Evolutionary conservation across 2,797 vertebrate genomes (phyloP).

Genomic region (Lacerta viridis): DNA sequence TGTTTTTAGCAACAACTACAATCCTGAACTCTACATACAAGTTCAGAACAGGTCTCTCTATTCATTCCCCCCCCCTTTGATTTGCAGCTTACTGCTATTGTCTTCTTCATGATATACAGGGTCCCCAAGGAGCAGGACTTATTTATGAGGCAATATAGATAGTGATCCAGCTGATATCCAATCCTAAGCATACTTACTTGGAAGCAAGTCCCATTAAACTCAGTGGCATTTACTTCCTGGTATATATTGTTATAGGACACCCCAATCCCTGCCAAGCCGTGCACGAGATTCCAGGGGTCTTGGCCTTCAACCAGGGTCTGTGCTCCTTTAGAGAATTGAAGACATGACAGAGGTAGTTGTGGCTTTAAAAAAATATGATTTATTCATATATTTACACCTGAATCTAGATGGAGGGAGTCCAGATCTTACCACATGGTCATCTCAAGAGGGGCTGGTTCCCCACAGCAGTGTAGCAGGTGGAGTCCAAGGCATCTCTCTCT

Average conservation of each 20-base stretch:
- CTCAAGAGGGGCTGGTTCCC: too few relatives aligned
- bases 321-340: too few relatives aligned
- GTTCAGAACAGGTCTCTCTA: conserved; percentile 51
- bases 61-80: neutral
- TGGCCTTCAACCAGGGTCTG: too few relatives aligned
- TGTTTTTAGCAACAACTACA: conserved; percentile 58
- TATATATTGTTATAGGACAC: neutral
- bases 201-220: neutral
- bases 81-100: conserved; percentile 16
- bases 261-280: too few relatives aligned
- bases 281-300: too few relatives aligned
- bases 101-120: neutral
- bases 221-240: neutral
- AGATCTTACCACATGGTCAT: too few relatives aligned
- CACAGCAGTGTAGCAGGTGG: too few relatives aligned
- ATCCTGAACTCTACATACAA: conserved; percentile 48
- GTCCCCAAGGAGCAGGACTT: conserved; percentile 25
- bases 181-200: neutral
- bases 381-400: too few relatives aligned
- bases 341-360: too few relatives aligned
- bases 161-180: neutral
- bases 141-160: neutral
- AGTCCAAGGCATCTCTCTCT: too few relatives aligned
- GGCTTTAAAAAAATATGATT: too few relatives aligned
- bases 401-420: too few relatives aligned